Evolutionary conservation across 2,888 invertebrate genomes (phyloP), one percentile per base, ranked within the genome.

Genomic region (Camponotus fellah): DNA sequence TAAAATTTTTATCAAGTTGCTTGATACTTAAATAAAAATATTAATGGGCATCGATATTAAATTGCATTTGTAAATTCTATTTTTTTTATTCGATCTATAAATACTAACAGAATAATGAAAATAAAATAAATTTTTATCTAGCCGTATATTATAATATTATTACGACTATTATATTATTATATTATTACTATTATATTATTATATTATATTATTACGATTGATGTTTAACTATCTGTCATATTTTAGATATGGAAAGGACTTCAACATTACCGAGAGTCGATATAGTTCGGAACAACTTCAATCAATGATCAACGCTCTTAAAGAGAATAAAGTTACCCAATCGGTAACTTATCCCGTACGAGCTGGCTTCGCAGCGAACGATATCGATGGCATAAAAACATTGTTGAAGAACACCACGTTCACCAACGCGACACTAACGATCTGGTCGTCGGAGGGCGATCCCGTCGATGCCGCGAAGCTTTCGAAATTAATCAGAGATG

Each of bases 311-410:
- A 93, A 96, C 3, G 95, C 95, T 8, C 95, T 97, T 32, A 95
- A 95, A 76, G 95, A 95, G 53, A 95, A 95, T 82, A 95, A 95
- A 17, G 95, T 97, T 4, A 95, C 95, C n/a, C 97, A 97, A 93
- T 95, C 96, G 58, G 96, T 98, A 75, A 98, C 98, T 0, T 98
- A 98, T 92, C 97, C 98, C 0, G 97, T 97, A 3, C 95, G 97
- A 75, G 97, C 97, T 0, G 96, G 95, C 0, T 95, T 97, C 34
- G 97, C 97, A 0, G 97, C 97, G 0, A 96, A 97, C 91, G 97
- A 97, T 89, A 95, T 95, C 83, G 95, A 95, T 0, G 95, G 96
- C 5, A 94, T 98, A 17, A 94, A 96, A 21, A 95, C 95, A 84
- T 95, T 98, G 37, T 93, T 97, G 17, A 94, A 95, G 0, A 95